These are phyloP conservation scores for Balearica regulorum DNA, from an alignment of 2,797 vertebrate genomes.

Conservation along the genomic window DNA sequence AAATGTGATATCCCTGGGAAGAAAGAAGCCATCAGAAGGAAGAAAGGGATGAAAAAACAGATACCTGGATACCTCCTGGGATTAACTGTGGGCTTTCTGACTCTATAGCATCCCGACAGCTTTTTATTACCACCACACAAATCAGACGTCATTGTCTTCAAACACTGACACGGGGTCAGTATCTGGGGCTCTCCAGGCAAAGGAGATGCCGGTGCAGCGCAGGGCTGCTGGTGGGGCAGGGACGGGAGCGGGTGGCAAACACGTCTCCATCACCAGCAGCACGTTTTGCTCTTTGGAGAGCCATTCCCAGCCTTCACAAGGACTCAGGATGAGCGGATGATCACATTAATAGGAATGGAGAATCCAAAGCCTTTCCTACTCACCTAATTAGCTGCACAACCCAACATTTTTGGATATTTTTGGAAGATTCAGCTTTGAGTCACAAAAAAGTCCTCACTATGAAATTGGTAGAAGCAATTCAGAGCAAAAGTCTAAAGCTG, in stretches of 20 bases:
- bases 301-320: not conserved
- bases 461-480: accelerated
- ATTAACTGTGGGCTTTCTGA: accelerated
- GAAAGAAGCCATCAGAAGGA: not conserved
- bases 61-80: accelerated
- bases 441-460: not conserved
- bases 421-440: not conserved
- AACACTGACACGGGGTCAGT: accelerated
- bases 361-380: not conserved
- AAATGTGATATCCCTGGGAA: not conserved
- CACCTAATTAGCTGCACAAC: not conserved
- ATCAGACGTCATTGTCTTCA: not conserved
- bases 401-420: not conserved
- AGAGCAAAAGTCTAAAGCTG: not conserved
- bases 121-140: too few relatives aligned
- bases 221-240: too few relatives aligned
- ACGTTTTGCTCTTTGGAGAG: accelerated
- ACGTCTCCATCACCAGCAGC: not conserved
- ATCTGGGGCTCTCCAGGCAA: not conserved
- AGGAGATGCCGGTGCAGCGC: too few relatives aligned
- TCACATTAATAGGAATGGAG: accelerated
- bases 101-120: accelerated
- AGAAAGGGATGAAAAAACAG: not conserved
- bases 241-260: not conserved
- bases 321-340: not conserved